Conservation (phyloP, 2,888 invertebrate genomes). For the Patella ulyssiponensis region DNA sequence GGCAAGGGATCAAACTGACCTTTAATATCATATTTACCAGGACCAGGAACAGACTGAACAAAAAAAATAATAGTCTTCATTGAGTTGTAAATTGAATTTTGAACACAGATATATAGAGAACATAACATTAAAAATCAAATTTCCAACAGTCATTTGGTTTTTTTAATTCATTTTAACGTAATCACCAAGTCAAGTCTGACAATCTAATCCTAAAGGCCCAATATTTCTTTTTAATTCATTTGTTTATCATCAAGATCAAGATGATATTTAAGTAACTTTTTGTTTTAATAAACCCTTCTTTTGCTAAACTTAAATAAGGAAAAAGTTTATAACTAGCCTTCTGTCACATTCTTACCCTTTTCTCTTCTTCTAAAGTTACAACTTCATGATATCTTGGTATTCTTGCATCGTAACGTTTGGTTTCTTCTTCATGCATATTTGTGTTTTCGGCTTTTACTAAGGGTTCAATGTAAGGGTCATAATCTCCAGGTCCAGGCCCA, state of each 20-base stretch:
- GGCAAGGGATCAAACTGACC: conserved; percentile 64
- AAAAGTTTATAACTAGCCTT: background rate
- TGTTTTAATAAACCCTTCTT: too few relatives aligned
- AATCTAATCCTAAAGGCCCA: too few relatives aligned
- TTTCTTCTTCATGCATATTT: conserved; percentile 47
- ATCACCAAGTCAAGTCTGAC: too few relatives aligned
- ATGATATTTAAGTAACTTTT: too few relatives aligned
- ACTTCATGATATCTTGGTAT: conserved; percentile 70
- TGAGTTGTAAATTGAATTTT: too few relatives aligned
- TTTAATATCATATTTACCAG: conserved; percentile 69
- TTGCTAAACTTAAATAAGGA: background rate
- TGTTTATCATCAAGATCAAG: too few relatives aligned
- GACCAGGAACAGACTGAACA: conserved; percentile 68
- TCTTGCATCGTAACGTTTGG: conserved; percentile 60
- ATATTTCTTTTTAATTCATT: too few relatives aligned
- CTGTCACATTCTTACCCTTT: conserved; percentile 58
- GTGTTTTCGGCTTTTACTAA: conserved; percentile 52
- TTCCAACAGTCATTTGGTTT: too few relatives aligned
- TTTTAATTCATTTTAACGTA: too few relatives aligned
- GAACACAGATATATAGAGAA: too few relatives aligned
- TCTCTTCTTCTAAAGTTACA: conserved; percentile 64
- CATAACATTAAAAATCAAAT: too few relatives aligned
- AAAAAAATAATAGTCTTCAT: conserved; percentile 7
- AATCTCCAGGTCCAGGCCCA: conserved; percentile 71
- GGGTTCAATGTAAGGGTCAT: conserved; percentile 62